A percentile compares a stretch with the other conserved stretches of the same genome.
Evolutionary conservation across 1,140 invertebrate species (phyloP).

Genomic region (Parasteatoda tepidariorum): DNA sequence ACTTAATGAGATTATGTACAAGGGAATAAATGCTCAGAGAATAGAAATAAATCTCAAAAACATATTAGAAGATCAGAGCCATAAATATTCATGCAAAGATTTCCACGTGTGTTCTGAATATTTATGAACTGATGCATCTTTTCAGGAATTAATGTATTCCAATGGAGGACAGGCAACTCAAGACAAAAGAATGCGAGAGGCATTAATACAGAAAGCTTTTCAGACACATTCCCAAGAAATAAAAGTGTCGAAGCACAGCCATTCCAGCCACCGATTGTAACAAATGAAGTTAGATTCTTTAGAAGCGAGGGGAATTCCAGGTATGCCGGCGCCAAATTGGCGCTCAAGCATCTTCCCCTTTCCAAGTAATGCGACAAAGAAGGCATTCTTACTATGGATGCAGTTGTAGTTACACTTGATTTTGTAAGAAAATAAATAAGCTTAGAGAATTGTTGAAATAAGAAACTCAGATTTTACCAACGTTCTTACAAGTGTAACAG

Average conservation of each 20-base stretch:
- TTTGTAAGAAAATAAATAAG: conserved; percentile 28
- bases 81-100: conserved; percentile 45
- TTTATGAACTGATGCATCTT: conserved; percentile 23
- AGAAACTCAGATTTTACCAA: no score
- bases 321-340: conserved; percentile 10
- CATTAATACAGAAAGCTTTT: conserved; percentile 29
- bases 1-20: no score
- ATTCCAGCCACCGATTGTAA: background rate
- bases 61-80: conserved; percentile 18
- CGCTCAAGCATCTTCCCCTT: conserved; percentile 6
- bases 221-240: background rate
- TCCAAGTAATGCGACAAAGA: background rate
- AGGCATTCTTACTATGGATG: background rate
- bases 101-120: conserved; percentile 22
- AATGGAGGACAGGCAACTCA: background rate
- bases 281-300: background rate
- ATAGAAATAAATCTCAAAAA: conserved; percentile 32
- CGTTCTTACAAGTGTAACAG: no score
- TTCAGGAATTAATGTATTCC: conserved; percentile 51
- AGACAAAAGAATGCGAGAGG: conserved; percentile 24
- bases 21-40: no score
- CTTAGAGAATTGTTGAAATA: no score
- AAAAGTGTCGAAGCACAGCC: conserved; percentile 28
- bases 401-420: background rate
- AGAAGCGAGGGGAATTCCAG: background rate